Conservation (phyloP, 2,888 invertebrate species). For the Rhagonycha lutea region DNA sequence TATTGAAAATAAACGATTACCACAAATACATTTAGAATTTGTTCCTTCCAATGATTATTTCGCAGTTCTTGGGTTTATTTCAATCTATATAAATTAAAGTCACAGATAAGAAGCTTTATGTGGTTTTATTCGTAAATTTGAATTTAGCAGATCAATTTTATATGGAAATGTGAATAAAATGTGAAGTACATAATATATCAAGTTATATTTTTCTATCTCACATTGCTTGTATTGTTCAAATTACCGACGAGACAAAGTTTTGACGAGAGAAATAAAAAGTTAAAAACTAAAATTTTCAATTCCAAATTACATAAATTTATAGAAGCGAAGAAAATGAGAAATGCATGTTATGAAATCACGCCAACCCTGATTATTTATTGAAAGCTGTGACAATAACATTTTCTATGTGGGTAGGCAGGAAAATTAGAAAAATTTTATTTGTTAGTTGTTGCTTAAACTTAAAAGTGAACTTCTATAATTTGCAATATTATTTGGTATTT, state of each 20-base stretch:
- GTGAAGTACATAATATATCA: not conserved
- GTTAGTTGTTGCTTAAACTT: too few species aligned
- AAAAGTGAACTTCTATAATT: too few species aligned
- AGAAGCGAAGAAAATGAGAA: not conserved
- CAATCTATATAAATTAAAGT: not conserved
- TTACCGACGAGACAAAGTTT: not conserved
- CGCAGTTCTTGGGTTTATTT: not conserved
- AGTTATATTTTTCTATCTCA: too few species aligned
- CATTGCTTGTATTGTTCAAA: too few species aligned
- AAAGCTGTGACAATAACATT: too few species aligned
- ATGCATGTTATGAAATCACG: not conserved
- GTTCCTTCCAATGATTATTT: not conserved
- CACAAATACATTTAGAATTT: not conserved
- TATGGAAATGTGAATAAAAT: not conserved
- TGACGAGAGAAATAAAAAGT: not conserved
- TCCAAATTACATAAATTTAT: not conserved
- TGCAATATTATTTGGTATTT: too few species aligned
- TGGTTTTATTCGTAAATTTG: not conserved
- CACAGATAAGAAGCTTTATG: not conserved
- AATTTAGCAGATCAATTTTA: not conserved
- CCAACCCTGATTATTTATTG: not conserved
- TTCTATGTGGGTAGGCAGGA: not conserved
- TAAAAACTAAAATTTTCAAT: not conserved
- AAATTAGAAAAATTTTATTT: not conserved
- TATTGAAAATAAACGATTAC: not conserved